These are phyloP conservation scores for Machimus rusticus DNA, from an alignment of 2,888 invertebrate species.

Conservation along the genomic window DNA sequence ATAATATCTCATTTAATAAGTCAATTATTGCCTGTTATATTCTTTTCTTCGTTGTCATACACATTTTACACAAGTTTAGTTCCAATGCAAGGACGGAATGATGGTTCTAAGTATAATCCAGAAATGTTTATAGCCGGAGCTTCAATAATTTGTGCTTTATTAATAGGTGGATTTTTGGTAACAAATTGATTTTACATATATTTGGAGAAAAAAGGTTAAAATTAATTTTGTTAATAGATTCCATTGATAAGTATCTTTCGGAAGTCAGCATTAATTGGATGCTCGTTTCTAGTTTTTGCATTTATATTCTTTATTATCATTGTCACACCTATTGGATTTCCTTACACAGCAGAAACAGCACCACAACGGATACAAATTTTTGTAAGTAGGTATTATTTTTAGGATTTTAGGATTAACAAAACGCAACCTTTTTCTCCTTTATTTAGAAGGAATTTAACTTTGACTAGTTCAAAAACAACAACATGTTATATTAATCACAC, in stretches of 20 bases:
- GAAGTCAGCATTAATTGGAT: constrained; percentile 58
- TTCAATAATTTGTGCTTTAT: constrained; percentile 57
- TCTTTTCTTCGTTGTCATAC: constrained; percentile 65
- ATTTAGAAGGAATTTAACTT: too few relatives aligned
- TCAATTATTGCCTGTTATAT: constrained; percentile 62
- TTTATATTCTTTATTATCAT: constrained; percentile 57
- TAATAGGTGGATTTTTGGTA: constrained; percentile 59
- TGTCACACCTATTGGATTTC: constrained; percentile 67
- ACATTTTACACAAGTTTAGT: constrained; percentile 67
- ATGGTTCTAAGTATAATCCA: constrained; percentile 64
- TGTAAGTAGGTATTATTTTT: constrained; percentile 57
- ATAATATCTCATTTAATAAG: constrained; percentile 60
- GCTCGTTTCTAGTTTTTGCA: constrained; percentile 54
- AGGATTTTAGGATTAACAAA: too few relatives aligned
- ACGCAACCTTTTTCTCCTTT: too few relatives aligned
- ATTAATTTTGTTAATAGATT: constrained; percentile 51
- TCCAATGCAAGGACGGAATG: constrained; percentile 68
- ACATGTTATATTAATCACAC: too few relatives aligned
- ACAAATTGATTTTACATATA: constrained; percentile 3
- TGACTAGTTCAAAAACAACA: too few relatives aligned
- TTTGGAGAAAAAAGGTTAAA: background rate
- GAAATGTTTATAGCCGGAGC: constrained; percentile 67
- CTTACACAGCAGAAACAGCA: constrained; percentile 65
- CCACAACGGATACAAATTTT: constrained; percentile 66
- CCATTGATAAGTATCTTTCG: constrained; percentile 59